These are phyloP conservation scores for Sebastes fasciatus DNA, from an alignment of 2,113 vertebrate species.

Conservation along the genomic window DNA sequence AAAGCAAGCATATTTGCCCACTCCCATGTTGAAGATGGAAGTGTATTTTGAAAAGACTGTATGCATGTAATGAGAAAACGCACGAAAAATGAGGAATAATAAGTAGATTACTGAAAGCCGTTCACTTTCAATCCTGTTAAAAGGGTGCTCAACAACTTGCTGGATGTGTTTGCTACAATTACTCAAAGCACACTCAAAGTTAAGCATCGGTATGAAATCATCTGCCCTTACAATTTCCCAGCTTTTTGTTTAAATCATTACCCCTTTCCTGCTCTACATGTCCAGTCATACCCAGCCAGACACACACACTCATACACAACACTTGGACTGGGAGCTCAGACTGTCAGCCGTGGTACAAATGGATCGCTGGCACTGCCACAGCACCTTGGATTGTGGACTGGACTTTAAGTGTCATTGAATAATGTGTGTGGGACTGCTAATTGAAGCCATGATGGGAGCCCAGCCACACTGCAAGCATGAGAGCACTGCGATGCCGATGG, in stretches of 20 bases:
- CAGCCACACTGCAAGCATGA: constrained; percentile 7
- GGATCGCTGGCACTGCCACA: constrained; percentile 23
- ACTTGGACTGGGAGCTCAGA: neutral
- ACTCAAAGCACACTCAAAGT: neutral
- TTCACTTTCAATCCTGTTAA: neutral
- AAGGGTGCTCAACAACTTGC: neutral
- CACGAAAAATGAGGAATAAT: too few species aligned
- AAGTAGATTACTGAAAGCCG: neutral
- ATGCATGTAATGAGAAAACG: too few species aligned
- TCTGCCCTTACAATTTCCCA: neutral
- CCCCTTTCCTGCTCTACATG: neutral
- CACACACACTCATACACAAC: neutral
- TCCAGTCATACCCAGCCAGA: neutral
- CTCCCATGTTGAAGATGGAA: too few species aligned
- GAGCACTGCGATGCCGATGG: constrained; percentile 28
- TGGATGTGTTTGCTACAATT: neutral
- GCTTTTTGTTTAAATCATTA: neutral
- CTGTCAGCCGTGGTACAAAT: constrained; percentile 16
- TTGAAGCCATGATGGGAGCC: constrained; percentile 29
- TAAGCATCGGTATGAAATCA: neutral
- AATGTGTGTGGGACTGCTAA: constrained; percentile 23
- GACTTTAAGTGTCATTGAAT: constrained; percentile 45
- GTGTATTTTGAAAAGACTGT: too few species aligned
- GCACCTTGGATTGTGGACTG: constrained; percentile 29
- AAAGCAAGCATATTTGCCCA: too few species aligned